Base-by-base conservation (phyloP, 2,888 invertebrate species). In the Gortyna flavago region DNA sequence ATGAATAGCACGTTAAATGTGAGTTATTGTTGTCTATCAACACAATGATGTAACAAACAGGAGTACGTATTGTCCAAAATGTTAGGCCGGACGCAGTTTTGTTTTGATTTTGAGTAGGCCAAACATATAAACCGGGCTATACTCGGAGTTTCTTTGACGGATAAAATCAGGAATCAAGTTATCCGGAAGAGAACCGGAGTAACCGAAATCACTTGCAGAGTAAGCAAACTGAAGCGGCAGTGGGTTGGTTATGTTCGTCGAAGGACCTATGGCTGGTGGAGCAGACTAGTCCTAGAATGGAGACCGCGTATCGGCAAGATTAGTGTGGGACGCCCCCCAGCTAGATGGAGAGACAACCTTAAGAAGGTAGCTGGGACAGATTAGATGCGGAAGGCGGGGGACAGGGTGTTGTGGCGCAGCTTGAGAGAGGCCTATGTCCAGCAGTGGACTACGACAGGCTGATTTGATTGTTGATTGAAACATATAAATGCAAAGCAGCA, bases 1-100 rank as follows among this genome's bases (percentile, higher is more conserved):
- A 85, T 90, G 87, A 89, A 90, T 90, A 80, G 87, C 80, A 80
- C 80, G 81, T 87, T 88, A 86, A 85, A 86, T 81, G 82, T 85
- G 78, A 86, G 85, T 86, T 87, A 89, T 90, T 89, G 85, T 85
- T 87, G 85, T 81, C 83, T 77, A 72, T 82, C 72, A 79, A 72
- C 79, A 75, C 64, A 77, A 83, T 90, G 88, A 89, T 79, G 89
- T 85, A 90, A 89, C 83, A 67, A 77, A 84, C 80, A 65, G 71
- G 61, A 80, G 75, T 74, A 69, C 41, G 29, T 61, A 71, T 72
- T 75, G 66, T 57, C 44, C 75, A 62, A 74, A 72, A 69, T 57
- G 21, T 72, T 62, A 74, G 69, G 66, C 65, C 38, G 44, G 51
- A 38, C 29, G 61, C n/a, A 70, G 48, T 77, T 62, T 77, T 66